Evolutionary conservation across 2,888 invertebrate species (phyloP).

Genomic region (Pollenia amentaria): DNA sequence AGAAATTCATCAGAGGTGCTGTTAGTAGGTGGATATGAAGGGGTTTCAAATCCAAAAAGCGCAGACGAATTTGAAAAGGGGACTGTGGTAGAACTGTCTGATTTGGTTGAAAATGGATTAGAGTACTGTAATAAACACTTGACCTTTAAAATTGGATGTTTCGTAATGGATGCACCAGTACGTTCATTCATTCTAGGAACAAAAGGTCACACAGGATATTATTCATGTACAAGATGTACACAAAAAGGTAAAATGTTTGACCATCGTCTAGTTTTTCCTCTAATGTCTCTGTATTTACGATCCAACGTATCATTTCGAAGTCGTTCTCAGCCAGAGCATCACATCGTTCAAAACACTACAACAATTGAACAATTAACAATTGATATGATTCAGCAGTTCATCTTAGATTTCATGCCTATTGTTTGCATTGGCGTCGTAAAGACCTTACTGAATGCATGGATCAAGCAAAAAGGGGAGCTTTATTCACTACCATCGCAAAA

Average conservation of each 20-base stretch:
- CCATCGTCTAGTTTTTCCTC: constrained; percentile 36
- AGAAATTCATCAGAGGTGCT: no score
- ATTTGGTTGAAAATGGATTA: no score
- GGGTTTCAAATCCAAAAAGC: no score
- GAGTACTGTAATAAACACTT: no score
- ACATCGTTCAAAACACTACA: background rate
- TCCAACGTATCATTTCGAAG: constrained; percentile 30
- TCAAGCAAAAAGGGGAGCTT: background rate
- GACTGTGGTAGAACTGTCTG: no score
- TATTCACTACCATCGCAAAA: constrained; percentile 8
- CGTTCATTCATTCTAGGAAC: constrained; percentile 33
- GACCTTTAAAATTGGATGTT: background rate
- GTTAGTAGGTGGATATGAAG: no score
- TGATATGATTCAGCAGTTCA: constrained; percentile 28
- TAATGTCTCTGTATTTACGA: background rate
- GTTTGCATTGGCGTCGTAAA: no score
- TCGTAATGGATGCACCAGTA: constrained; percentile 55
- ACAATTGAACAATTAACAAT: constrained; percentile 28
- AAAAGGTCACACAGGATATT: constrained; percentile 56
- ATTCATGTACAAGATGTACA: constrained; percentile 49
- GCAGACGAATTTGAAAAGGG: no score
- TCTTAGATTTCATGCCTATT: background rate
- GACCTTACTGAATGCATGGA: constrained; percentile 20
- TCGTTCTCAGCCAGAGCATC: constrained; percentile 44
- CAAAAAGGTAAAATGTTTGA: constrained; percentile 25